A percentile compares a stretch with the other conserved stretches of the same genome.
Conservation (phyloP, 2,797 vertebrate genomes). For the Antennarius maculatus region DNA sequence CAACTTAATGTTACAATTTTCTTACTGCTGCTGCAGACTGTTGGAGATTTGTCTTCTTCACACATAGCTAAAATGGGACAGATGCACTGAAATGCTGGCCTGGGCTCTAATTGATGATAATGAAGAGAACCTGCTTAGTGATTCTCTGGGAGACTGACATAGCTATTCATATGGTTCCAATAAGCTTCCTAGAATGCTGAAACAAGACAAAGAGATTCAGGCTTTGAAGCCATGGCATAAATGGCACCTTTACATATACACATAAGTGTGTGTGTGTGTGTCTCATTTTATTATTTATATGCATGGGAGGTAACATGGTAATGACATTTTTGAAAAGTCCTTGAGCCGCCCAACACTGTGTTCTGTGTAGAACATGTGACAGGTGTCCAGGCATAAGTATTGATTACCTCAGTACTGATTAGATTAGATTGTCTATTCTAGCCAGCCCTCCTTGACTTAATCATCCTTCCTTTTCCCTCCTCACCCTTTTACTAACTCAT, state of each 20-base stretch:
- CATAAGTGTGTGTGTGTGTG: not conserved
- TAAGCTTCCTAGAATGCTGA: conserved; percentile 51
- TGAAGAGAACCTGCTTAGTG: conserved; percentile 55
- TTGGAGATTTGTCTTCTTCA: conserved; percentile 21
- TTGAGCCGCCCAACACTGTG: conserved; percentile 51
- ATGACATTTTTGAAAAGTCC: conserved; percentile 51
- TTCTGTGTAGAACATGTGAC: conserved; percentile 38
- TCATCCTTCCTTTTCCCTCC: conserved; percentile 10
- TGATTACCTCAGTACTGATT: conserved; percentile 61
- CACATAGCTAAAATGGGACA: conserved; percentile 20
- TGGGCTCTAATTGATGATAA: conserved; percentile 54
- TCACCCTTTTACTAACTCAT: conserved; percentile 17
- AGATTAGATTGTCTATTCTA: conserved; percentile 45
- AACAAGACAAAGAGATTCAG: conserved; percentile 47
- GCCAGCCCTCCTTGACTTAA: conserved; percentile 44
- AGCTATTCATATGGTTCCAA: conserved; percentile 51
- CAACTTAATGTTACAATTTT: not conserved
- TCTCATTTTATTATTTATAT: conserved; percentile 27
- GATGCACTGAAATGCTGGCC: conserved; percentile 28
- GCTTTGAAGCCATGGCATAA: conserved; percentile 2
- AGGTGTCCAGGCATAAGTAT: conserved; percentile 46
- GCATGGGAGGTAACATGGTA: conserved; percentile 7
- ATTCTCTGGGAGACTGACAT: conserved; percentile 44
- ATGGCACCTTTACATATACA: not conserved
- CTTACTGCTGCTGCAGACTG: not conserved